Percentiles rank a stretch among this genome's conserved stretches.
Conservation (phyloP, 2,888 invertebrate genomes). For the Lepidocyrtinus sp. region DNA sequence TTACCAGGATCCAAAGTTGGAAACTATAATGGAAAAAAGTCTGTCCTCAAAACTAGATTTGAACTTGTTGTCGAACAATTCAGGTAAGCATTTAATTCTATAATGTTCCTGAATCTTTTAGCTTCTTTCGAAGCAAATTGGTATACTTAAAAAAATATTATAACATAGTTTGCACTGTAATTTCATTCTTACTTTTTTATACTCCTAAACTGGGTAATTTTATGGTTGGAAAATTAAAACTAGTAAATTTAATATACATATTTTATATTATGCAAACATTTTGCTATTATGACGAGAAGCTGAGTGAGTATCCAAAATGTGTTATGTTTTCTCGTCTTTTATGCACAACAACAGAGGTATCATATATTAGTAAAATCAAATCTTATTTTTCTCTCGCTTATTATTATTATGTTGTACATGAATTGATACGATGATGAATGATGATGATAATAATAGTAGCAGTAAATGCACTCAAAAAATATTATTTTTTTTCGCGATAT, state of each 20-base stretch:
- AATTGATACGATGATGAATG: conserved; percentile 20
- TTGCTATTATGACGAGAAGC: conserved; percentile 11
- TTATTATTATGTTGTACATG: conserved; percentile 18
- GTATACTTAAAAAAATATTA: neutral
- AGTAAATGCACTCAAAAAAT: conserved; percentile 48
- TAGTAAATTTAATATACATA: conserved; percentile 1
- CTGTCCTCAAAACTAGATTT: neutral
- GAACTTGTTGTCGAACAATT: neutral
- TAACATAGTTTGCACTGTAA: neutral
- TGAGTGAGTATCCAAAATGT: conserved; percentile 5
- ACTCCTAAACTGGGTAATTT: neutral
- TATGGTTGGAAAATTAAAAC: neutral
- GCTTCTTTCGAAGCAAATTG: neutral
- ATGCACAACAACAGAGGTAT: conserved; percentile 8
- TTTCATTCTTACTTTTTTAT: neutral
- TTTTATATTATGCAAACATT: neutral
- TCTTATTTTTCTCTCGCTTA: neutral
- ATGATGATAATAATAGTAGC: conserved; percentile 35
- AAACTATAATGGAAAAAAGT: neutral
- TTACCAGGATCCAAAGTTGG: too few species aligned
- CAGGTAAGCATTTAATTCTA: neutral
- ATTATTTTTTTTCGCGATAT: conserved; percentile 34
- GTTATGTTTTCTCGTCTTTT: neutral
- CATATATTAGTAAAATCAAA: conserved; percentile 9
- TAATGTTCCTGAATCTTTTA: neutral